Evolutionary conservation across 2,113 vertebrate species (phyloP).

Genomic region (Pelmatolapia mariae): DNA sequence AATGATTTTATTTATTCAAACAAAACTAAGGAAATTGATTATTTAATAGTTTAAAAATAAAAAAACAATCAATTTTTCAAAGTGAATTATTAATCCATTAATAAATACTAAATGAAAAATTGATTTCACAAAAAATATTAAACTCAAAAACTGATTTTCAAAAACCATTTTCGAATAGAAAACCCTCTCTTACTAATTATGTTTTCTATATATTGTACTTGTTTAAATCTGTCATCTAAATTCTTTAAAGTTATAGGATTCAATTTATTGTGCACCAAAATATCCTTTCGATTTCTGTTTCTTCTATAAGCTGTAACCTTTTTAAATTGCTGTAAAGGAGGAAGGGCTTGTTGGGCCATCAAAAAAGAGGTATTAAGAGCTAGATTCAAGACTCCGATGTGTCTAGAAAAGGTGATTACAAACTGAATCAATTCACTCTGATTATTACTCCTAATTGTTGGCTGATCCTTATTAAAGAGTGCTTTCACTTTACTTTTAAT

Average conservation of each 20-base stretch:
- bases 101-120: not conserved
- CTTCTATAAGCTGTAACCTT: not conserved
- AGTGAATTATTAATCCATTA: not conserved
- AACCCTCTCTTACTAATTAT: not conserved
- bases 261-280: not conserved
- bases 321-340: not conserved
- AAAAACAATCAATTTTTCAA: not conserved
- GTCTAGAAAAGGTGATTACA: not conserved
- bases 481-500: not conserved
- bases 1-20: not conserved
- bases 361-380: not conserved
- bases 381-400: not conserved
- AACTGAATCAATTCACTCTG: not conserved
- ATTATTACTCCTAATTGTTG: not conserved
- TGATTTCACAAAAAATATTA: not conserved
- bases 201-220: not conserved
- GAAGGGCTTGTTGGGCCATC: not conserved
- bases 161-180: fast-evolving
- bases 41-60: not conserved
- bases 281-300: not conserved
- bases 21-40: not conserved
- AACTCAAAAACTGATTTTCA: not conserved
- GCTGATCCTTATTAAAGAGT: not conserved
- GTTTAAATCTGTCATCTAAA: not conserved
- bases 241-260: not conserved